phyloP scores from a whole-genome alignment of 2,113 vertebrate species.

The Apistogramma diplotaenia region DNA sequence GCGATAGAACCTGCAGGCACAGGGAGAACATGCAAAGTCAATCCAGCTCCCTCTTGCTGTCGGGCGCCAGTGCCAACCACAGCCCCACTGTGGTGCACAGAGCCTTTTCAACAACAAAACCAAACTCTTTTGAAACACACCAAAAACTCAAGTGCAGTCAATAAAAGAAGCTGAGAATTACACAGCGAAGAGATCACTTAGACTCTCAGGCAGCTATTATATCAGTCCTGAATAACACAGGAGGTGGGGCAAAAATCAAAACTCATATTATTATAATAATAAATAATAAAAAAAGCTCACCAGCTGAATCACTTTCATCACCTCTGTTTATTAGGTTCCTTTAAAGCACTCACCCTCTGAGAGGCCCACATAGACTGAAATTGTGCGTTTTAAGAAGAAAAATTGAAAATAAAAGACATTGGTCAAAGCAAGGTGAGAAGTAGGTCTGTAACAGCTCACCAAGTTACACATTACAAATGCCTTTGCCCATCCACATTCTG shows the following conservation, averaged over 20 bases:
- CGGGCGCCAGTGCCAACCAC: neutral
- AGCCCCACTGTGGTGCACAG: neutral
- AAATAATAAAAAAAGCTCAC: neutral
- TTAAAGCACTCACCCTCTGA: conserved; percentile 52
- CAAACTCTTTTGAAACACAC: conserved; percentile 57
- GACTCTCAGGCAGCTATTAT: conserved; percentile 32
- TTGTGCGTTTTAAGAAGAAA: conserved; percentile 33
- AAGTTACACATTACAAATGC: conserved; percentile 50
- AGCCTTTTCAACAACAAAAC: neutral
- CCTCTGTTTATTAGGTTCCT: conserved; percentile 57
- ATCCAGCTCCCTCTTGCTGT: too few relatives aligned
- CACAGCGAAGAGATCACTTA: conserved; percentile 55
- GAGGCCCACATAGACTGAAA: conserved; percentile 11
- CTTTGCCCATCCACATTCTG: conserved; percentile 22
- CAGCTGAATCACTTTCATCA: conserved; percentile 11
- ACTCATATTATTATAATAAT: too few relatives aligned
- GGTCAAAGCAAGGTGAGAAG: conserved; percentile 37
- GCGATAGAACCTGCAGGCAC: neutral
- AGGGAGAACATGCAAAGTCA: neutral
- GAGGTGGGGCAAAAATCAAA: neutral
- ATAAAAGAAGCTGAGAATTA: conserved; percentile 38
- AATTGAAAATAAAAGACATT: neutral
- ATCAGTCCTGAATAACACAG: conserved; percentile 41
- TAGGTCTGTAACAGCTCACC: conserved; percentile 3
- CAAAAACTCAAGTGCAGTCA: conserved; percentile 54